These are phyloP conservation scores for Passer montanus DNA, from an alignment of 2,113 vertebrate genomes.

Conservation along the genomic window DNA sequence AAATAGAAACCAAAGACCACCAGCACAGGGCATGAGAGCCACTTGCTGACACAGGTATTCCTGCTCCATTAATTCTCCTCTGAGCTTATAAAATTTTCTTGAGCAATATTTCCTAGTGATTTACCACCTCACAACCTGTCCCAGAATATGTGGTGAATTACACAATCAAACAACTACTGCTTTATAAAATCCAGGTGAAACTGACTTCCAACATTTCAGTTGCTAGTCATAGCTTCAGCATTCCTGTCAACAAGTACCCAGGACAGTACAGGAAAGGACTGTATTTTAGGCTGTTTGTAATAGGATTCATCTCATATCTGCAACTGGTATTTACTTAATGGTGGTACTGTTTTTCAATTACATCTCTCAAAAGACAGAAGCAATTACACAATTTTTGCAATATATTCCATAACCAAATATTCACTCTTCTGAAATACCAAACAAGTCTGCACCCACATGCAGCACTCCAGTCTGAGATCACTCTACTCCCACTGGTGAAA, in stretches of 20 bases:
- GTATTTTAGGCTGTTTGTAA: neutral
- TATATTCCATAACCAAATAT: slow-evolving; percentile 27
- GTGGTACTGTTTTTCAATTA: neutral
- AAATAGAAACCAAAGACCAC: neutral
- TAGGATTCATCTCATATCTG: neutral
- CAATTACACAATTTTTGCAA: neutral
- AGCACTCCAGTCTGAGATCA: slow-evolving; percentile 41
- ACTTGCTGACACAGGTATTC: neutral
- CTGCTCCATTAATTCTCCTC: neutral
- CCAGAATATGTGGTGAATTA: neutral
- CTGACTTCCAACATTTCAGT: neutral
- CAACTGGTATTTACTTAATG: neutral
- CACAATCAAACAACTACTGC: neutral
- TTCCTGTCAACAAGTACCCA: neutral
- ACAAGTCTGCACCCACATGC: slow-evolving; percentile 47
- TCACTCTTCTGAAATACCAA: slow-evolving; percentile 47
- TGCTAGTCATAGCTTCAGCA: neutral
- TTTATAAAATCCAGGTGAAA: slow-evolving; percentile 1
- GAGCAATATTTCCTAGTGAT: neutral
- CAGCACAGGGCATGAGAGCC: neutral
- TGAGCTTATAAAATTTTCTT: neutral
- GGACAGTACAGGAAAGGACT: neutral
- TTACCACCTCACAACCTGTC: neutral
- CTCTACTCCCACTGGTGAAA: slow-evolving; percentile 51
- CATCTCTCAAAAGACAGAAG: neutral